Evolutionary conservation across 2,113 vertebrate genomes (phyloP).

Genomic region (Saguinus imperator): DNA sequence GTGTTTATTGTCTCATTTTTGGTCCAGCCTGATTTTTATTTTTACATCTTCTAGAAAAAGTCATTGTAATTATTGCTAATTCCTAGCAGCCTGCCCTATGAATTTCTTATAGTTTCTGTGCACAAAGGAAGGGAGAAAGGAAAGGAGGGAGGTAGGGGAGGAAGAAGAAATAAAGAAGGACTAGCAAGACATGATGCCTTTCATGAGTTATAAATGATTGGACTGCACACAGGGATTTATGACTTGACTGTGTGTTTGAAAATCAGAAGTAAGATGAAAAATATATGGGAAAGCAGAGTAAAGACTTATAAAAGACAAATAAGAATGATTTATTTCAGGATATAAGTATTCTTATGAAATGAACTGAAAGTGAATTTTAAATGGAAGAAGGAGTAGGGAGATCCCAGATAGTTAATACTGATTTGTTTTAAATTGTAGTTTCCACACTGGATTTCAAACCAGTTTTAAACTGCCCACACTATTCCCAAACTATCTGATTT

Average conservation of each 20-base stretch:
- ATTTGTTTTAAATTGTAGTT: neutral
- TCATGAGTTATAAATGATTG: neutral
- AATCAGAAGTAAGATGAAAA: slow-evolving; percentile 24
- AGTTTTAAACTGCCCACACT: slow-evolving; percentile 47
- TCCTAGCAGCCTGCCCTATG: neutral
- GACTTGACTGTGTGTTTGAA: neutral
- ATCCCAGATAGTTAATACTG: slow-evolving; percentile 32
- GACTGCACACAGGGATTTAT: neutral
- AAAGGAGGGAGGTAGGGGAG: neutral
- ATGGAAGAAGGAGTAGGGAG: neutral
- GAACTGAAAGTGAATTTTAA: slow-evolving; percentile 42
- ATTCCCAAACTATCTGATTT: slow-evolving; percentile 57
- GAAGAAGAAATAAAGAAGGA: no score
- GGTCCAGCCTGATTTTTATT: neutral
- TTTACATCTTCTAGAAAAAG: slow-evolving; percentile 35
- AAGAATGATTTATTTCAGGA: neutral
- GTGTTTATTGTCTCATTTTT: neutral
- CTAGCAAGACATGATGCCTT: neutral
- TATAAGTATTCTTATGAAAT: slow-evolving; percentile 31
- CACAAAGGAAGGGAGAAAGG: neutral
- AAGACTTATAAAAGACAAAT: slow-evolving; percentile 47
- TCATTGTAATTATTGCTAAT: neutral
- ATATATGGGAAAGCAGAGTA: neutral
- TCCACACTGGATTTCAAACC: slow-evolving; percentile 54
- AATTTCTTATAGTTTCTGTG: neutral